Evolutionary conservation across 2,888 invertebrate species (phyloP).

Genomic region (Hemicrepidius hirtus): DNA sequence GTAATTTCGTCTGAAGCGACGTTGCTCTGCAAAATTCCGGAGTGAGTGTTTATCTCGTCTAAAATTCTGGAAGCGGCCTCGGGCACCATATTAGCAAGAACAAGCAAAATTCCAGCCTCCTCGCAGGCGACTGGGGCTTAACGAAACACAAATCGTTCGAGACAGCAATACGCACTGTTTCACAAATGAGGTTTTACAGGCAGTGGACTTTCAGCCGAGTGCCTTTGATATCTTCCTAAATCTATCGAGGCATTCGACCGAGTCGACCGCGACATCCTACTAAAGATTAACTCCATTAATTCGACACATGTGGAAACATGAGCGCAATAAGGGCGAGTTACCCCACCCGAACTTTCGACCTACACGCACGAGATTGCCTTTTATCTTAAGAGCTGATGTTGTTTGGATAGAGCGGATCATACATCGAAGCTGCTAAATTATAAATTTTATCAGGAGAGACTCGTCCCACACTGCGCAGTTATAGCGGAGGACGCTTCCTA

Average conservation of each 20-base stretch:
- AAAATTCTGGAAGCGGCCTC: constrained; percentile 3
- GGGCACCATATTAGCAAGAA: constrained; percentile 24
- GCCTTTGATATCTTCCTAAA: constrained; percentile 42
- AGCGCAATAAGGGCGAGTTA: constrained; percentile 28
- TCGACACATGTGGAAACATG: constrained; percentile 44
- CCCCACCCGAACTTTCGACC: constrained; percentile 29
- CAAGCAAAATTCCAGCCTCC: constrained; percentile 16
- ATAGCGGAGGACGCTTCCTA: constrained; percentile 23
- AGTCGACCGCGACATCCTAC: constrained; percentile 25
- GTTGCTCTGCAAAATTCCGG: neutral
- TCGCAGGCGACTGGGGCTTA: neutral
- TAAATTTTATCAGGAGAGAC: constrained; percentile 32
- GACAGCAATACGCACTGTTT: constrained; percentile 39
- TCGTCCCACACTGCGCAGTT: neutral
- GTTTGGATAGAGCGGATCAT: constrained; percentile 33
- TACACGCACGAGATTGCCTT: constrained; percentile 34
- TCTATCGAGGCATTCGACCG: constrained; percentile 24
- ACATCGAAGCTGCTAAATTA: constrained; percentile 37
- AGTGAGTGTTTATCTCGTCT: constrained; percentile 21
- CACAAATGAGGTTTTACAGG: constrained; percentile 42
- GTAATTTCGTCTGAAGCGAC: neutral
- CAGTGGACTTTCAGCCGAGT: constrained; percentile 33
- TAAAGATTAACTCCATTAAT: constrained; percentile 44
- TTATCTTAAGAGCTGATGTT: constrained; percentile 36
- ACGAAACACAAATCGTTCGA: constrained; percentile 37